Conservation (phyloP, 2,888 invertebrate genomes). For the Pemphredon lugubris region DNA sequence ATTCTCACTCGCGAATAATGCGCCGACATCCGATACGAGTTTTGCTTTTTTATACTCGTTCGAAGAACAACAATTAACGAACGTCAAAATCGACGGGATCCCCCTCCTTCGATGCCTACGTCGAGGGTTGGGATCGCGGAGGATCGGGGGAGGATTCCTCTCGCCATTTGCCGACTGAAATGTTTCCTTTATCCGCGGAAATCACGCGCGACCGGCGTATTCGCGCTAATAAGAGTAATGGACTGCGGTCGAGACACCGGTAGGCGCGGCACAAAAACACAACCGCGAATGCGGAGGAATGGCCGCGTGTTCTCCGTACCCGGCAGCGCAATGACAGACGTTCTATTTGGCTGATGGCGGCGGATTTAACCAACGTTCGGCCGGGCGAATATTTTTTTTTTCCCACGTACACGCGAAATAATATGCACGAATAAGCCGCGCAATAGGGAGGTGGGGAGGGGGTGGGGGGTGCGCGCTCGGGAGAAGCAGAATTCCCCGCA, state of each 20-base stretch:
- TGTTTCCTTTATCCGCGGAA: too few relatives aligned
- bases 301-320: neutral
- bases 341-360: conserved; percentile 63
- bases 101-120: too few relatives aligned
- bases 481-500: neutral
- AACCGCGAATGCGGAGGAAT: conserved; percentile 1
- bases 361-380: conserved; percentile 49
- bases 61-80: too few relatives aligned
- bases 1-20: neutral
- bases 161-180: neutral
- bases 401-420: conserved; percentile 54
- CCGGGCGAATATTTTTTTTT: conserved; percentile 50
- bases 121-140: too few relatives aligned
- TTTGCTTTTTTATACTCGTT: too few relatives aligned
- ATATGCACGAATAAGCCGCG: conserved; percentile 52
- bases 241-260: conserved; percentile 39
- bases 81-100: too few relatives aligned
- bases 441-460: neutral
- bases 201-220: conserved; percentile 36
- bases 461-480: neutral
- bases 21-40: too few relatives aligned
- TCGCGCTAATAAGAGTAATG: conserved; percentile 65
- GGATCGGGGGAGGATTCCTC: neutral
- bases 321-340: conserved; percentile 47
- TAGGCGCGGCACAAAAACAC: conserved; percentile 33